A percentile compares a stretch with the other conserved stretches of the same genome.
phyloP scores from a whole-genome alignment of 2,797 vertebrate genomes.

The Rhynchotus rufescens region DNA sequence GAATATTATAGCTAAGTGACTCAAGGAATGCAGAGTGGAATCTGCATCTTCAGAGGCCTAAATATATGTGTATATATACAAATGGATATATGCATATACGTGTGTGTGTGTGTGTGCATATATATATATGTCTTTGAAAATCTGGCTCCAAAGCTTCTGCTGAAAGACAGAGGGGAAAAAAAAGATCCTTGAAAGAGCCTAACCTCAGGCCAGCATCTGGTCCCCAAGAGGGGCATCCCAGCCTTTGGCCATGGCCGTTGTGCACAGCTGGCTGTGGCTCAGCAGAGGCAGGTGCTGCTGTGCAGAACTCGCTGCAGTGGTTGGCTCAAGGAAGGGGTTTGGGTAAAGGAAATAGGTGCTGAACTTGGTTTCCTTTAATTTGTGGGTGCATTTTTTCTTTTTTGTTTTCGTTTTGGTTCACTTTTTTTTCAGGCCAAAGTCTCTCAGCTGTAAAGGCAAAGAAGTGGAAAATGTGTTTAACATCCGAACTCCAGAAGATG shows the following conservation, averaged over 20 bases:
- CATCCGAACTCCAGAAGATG: slow-evolving; percentile 92
- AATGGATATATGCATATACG: not conserved
- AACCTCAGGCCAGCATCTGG: not conserved
- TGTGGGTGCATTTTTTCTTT: not conserved
- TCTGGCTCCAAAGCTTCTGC: not conserved
- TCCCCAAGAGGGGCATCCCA: not conserved
- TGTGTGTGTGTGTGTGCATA: too few species aligned
- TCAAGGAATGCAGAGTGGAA: not conserved
- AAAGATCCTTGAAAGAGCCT: not conserved
- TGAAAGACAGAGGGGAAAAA: not conserved
- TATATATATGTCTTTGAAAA: not conserved
- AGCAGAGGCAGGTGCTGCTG: too few species aligned
- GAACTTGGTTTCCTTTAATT: not conserved
- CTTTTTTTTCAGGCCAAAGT: slow-evolving; percentile 85
- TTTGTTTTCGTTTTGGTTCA: too few species aligned
- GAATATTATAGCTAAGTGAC: not conserved
- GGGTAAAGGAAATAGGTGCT: not conserved
- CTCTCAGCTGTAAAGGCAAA: slow-evolving; percentile 93
- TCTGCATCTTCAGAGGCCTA: not conserved
- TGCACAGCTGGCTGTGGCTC: not conserved
- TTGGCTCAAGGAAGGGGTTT: not conserved
- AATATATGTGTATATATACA: not conserved
- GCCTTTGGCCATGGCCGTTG: too few species aligned
- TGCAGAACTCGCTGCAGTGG: not conserved
- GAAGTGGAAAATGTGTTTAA: slow-evolving; percentile 94